phyloP scores from a whole-genome alignment of 37 sponge, comb jelly and placozoan genomes.

The Chondrosia reniformis region DNA sequence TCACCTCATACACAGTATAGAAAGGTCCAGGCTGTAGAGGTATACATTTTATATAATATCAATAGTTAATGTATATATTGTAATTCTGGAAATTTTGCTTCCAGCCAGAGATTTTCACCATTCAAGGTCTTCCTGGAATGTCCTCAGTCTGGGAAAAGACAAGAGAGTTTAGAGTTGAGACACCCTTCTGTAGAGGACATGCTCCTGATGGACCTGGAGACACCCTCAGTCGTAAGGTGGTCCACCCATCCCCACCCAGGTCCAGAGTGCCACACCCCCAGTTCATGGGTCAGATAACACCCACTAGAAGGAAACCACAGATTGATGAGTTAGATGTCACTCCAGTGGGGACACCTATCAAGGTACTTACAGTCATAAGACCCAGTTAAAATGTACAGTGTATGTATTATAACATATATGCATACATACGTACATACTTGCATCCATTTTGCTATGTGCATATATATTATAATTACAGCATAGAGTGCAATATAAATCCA shows the following conservation, averaged over 20 bases:
- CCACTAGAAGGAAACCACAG: background rate
- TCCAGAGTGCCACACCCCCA: background rate
- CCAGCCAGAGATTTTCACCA: slow-evolving; percentile 21
- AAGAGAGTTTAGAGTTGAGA: background rate
- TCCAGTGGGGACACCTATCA: slow-evolving; percentile 10
- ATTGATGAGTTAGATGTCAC: slow-evolving; percentile 7
- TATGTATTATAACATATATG: background rate
- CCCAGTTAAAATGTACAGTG: background rate
- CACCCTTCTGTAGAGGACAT: background rate
- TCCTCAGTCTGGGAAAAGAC: slow-evolving; percentile 19
- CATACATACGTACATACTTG: background rate
- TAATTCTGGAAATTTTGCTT: background rate
- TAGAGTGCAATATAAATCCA: background rate
- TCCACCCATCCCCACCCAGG: background rate
- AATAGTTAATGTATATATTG: background rate
- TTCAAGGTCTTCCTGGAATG: background rate
- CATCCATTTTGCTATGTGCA: background rate
- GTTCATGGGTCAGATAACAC: slow-evolving; percentile 22
- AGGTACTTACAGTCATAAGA: background rate
- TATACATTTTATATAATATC: background rate
- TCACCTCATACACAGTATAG: too few relatives aligned
- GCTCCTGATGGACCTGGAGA: too few relatives aligned
- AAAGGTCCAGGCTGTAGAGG: too few relatives aligned
- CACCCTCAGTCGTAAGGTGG: background rate
- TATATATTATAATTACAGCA: background rate